These are phyloP conservation scores for Chrysaora quinquecirrha DNA, from an alignment of 30 jellyfish, hydroid and myxozoan genomes.

Conservation along the genomic window DNA sequence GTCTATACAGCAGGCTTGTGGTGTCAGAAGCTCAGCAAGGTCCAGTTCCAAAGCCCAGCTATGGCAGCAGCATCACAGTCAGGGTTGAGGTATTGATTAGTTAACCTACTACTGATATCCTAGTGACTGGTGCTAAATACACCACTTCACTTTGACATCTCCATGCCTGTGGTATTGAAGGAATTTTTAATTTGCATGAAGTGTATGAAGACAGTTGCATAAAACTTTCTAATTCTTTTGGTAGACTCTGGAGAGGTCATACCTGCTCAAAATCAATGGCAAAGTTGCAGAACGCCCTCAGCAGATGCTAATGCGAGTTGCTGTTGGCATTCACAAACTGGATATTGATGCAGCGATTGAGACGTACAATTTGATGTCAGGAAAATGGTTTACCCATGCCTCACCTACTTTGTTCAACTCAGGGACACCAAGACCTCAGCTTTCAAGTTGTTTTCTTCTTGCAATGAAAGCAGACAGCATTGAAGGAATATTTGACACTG, in stretches of 20 bases:
- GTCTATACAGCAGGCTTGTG: too few relatives aligned
- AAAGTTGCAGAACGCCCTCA: conserved; percentile 98
- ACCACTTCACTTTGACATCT: too few relatives aligned
- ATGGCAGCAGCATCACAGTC: too few relatives aligned
- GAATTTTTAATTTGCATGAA: too few relatives aligned
- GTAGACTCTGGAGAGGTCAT: conserved; percentile 96
- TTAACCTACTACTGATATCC: too few relatives aligned
- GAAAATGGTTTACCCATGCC: conserved; percentile 98
- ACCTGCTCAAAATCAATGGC: conserved; percentile 92
- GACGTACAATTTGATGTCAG: conserved; percentile 96
- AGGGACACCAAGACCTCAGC: conserved; percentile 98
- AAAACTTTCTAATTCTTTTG: too few relatives aligned
- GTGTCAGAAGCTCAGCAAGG: too few relatives aligned
- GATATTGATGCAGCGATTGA: conserved; percentile 98
- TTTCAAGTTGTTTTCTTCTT: conserved; percentile 96
- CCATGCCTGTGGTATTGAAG: too few relatives aligned
- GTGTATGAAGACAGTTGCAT: too few relatives aligned
- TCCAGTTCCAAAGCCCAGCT: too few relatives aligned
- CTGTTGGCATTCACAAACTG: conserved; percentile 96
- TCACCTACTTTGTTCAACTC: conserved; percentile 99
- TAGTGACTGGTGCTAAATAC: too few relatives aligned
- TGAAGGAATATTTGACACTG: conserved; percentile 98
- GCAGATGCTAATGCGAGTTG: conserved; percentile 99
- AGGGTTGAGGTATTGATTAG: too few relatives aligned
- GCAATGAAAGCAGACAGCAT: conserved; percentile 99